Percentiles rank a stretch among this genome's conserved stretches.
Evolutionary conservation across 2,888 invertebrate species (phyloP).

Genomic region (Julus scandinavius): DNA sequence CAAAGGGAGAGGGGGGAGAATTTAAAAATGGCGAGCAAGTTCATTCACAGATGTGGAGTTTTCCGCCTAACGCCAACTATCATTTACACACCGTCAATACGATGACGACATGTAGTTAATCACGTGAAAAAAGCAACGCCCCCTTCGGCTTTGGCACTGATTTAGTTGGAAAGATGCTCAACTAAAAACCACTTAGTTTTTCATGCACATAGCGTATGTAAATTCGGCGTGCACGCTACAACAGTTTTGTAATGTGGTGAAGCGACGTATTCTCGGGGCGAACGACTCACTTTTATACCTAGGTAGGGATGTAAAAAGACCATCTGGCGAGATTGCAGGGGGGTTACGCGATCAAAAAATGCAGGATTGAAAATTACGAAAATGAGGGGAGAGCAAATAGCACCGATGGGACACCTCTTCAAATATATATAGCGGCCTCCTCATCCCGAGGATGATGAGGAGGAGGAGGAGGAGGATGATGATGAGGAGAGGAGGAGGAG

Average conservation of each 20-base stretch:
- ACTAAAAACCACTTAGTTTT: constrained; percentile 44
- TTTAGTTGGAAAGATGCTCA: constrained; percentile 20
- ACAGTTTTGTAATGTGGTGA: constrained; percentile 52
- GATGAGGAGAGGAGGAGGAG: too few relatives aligned
- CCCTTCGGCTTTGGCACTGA: neutral
- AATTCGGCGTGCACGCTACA: constrained; percentile 50
- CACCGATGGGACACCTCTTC: constrained; percentile 26
- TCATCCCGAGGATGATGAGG: too few relatives aligned
- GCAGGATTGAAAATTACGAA: constrained; percentile 13
- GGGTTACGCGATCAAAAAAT: neutral
- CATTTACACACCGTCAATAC: constrained; percentile 55
- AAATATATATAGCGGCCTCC: neutral
- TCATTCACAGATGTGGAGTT: constrained; percentile 41
- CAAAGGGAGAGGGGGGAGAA: neutral
- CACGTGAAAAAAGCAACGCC: constrained; percentile 9
- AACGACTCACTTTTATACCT: constrained; percentile 34
- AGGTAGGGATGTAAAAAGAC: neutral
- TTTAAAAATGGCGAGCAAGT: neutral
- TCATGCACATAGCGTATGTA: constrained; percentile 37
- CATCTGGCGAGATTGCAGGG: constrained; percentile 41
- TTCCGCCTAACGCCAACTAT: constrained; percentile 48
- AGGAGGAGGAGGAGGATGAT: too few relatives aligned
- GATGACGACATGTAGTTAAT: constrained; percentile 54
- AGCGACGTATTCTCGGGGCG: constrained; percentile 7
- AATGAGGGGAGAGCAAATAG: constrained; percentile 40